Conservation (phyloP, 2,113 vertebrate genomes). For the Triplophysa rosa region DNA sequence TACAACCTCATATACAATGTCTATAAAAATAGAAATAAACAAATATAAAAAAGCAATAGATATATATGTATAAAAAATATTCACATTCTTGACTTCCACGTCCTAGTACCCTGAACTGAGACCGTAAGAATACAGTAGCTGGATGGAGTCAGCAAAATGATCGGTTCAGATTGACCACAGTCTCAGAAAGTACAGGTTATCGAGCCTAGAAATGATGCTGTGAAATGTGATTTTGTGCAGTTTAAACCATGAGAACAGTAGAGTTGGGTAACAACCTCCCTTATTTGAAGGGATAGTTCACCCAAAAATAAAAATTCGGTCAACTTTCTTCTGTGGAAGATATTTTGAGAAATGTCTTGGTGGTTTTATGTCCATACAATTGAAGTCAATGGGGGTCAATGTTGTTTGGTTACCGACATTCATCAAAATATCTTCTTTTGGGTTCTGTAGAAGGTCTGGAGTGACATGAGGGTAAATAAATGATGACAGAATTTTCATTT, state of each 20-base stretch:
- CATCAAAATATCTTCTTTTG: too few species aligned
- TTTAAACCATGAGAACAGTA: constrained; percentile 26
- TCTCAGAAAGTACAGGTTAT: constrained; percentile 35
- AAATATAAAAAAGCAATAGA: constrained; percentile 18
- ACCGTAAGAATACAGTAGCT: constrained; percentile 38
- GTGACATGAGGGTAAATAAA: too few species aligned
- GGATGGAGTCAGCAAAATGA: constrained; percentile 44
- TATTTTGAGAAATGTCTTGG: too few species aligned
- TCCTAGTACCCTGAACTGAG: constrained; percentile 41
- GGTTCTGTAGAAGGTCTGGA: too few species aligned
- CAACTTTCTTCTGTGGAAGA: background rate
- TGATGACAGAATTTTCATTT: too few species aligned
- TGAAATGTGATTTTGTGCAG: constrained; percentile 34
- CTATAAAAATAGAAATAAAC: constrained; percentile 46
- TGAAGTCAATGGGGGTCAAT: too few species aligned
- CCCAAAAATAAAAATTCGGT: background rate
- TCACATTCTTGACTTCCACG: constrained; percentile 52
- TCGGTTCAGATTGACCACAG: constrained; percentile 33
- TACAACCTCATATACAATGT: constrained; percentile 60
- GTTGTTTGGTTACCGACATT: too few species aligned
- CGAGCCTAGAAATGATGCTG: constrained; percentile 28
- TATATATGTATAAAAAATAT: constrained; percentile 44
- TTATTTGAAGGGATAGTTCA: background rate
- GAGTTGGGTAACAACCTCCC: constrained; percentile 20
- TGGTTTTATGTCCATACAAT: too few species aligned